Evolutionary conservation across 2,113 vertebrate genomes (phyloP).

Genomic region (Tyrannus savana): DNA sequence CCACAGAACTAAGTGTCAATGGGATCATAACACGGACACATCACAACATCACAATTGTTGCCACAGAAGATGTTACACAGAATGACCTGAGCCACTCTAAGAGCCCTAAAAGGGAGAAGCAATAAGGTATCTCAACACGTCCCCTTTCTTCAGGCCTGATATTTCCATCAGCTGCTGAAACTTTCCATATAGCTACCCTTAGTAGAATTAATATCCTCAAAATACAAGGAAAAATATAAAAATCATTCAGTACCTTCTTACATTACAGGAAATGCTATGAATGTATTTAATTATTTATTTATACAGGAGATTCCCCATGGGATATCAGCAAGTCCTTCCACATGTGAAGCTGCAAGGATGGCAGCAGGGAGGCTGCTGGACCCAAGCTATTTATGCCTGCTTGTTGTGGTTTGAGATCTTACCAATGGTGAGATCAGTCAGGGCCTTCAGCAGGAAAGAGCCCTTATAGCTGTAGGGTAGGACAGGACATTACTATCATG

Average conservation of each 20-base stretch:
- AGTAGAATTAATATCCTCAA: background rate
- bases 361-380: background rate
- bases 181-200: background rate
- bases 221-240: background rate
- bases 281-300: background rate
- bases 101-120: background rate
- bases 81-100: background rate
- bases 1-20: background rate
- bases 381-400: accelerated
- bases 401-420: background rate
- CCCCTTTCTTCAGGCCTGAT: background rate
- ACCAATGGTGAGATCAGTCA: background rate
- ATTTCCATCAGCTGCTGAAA: background rate
- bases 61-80: background rate
- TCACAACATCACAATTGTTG: too few relatives aligned
- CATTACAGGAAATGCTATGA: background rate
- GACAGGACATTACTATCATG: background rate
- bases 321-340: background rate
- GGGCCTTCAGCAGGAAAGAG: background rate
- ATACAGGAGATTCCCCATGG: background rate
- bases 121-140: background rate
- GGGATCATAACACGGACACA: background rate
- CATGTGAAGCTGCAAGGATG: background rate
- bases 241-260: background rate
- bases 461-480: background rate